Base-by-base conservation (phyloP, 2,888 invertebrate species). In the Cinara cedri region DNA sequence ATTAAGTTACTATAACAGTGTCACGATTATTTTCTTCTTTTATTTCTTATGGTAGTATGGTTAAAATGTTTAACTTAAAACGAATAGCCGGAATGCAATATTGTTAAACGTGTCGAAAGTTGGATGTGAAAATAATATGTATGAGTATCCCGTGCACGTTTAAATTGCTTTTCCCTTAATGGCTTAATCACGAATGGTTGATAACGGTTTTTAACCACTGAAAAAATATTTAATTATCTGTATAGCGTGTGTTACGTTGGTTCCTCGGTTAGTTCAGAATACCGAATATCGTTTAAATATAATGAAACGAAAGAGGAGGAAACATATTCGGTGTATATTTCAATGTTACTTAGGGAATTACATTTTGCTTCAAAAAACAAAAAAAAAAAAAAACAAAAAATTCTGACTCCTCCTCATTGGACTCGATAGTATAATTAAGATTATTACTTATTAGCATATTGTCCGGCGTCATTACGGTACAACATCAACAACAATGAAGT, bases 71-170 rank as follows among this genome's bases (percentile, higher is more conserved):
- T n/a, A n/a, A n/a, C 21, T 66, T 49, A 66, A 66, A 66, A 49
- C 11, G n/a, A 49, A 66, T 24, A 49, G 49, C 26, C 49, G 49
- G 24, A 49, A 66, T 49, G n/a, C 24, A 49, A 49, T 21, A n/a
- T n/a, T n/a, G n/a, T n/a, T n/a, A n/a, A n/a, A 66, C 66, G 49
- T 49, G 66, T 49, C 26, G 66, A 49, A 66, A 66, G 46, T 44
- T n/a, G 62, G 24, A 49, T 49, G 34, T 4, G 49, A 24, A 24
- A 16, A 21, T 60, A 14, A 51, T 9, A 10, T 11, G 44, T n/a
- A n/a, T n/a, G n/a, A n/a, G n/a, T n/a, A n/a, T n/a, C n/a, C n/a
- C 51, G 68, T 54, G 19, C 14, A 34, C n/a, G 54, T 70, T 70
- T 8, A 14, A 70, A 54, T 54, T 70, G 26, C 26, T 51, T 14